phyloP scores from a whole-genome alignment of 2,797 vertebrate genomes.

The Emydoidea blandingii region DNA sequence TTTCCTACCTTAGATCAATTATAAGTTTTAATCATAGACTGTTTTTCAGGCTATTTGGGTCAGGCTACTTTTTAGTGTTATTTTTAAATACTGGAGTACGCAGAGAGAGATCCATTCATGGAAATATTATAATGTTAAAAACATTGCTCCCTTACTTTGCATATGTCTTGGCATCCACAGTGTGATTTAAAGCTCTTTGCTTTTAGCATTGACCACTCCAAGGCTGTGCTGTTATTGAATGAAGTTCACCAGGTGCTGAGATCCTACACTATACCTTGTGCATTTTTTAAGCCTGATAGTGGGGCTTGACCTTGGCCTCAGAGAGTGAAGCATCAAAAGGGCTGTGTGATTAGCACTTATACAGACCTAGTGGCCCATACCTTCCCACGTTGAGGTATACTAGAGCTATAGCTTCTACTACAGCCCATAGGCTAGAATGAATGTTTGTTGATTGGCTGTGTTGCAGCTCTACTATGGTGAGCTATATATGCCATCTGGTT shows the following conservation, averaged over 20 bases:
- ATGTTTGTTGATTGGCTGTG: background rate
- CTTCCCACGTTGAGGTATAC: background rate
- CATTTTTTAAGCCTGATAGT: background rate
- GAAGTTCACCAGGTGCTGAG: background rate
- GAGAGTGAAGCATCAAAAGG: background rate
- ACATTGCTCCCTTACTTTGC: background rate
- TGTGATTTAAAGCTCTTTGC: background rate
- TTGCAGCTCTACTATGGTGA: background rate
- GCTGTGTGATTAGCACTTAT: background rate
- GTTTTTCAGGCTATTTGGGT: background rate
- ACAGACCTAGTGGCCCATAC: background rate
- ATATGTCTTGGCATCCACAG: background rate
- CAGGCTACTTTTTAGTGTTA: background rate
- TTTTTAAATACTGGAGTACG: conserved; percentile 8
- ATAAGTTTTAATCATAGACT: conserved; percentile 24
- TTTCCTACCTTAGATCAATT: background rate
- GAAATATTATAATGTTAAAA: background rate
- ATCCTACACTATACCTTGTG: background rate
- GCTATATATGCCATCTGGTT: background rate
- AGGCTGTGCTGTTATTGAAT: background rate
- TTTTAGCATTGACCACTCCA: background rate
- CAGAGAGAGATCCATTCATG: background rate
- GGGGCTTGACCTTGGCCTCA: background rate
- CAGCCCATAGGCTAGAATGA: background rate
- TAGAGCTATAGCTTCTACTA: background rate